Evolutionary conservation across 2,113 vertebrate species (phyloP).

Genomic region (Cyrtonyx montezumae): DNA sequence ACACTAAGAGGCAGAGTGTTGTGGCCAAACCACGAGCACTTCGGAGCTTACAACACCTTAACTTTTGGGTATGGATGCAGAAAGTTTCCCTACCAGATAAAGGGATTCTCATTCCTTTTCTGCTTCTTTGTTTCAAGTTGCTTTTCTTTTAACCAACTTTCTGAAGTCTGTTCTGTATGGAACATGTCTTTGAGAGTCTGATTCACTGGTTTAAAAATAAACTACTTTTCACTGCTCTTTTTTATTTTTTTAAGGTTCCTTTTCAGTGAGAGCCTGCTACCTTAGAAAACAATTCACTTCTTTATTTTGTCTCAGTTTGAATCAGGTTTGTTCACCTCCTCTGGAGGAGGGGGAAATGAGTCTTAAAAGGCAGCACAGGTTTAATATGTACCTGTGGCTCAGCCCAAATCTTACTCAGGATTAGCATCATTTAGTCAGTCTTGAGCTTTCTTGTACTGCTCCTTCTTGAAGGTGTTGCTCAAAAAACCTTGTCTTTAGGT

Average conservation of each 20-base stretch:
- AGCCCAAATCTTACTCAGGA: background rate
- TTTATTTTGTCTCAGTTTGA: background rate
- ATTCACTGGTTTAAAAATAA: background rate
- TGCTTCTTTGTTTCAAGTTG: background rate
- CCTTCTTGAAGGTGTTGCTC: background rate
- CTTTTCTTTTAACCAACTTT: background rate
- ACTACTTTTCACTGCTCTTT: too few relatives aligned
- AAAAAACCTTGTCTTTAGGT: background rate
- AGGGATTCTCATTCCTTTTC: background rate
- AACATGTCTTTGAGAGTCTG: background rate
- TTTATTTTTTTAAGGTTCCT: background rate
- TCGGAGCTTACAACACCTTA: background rate
- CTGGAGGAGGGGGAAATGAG: background rate
- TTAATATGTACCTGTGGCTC: background rate
- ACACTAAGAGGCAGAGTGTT: background rate
- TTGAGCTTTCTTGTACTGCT: background rate
- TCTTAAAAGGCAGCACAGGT: background rate
- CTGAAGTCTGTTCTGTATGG: background rate
- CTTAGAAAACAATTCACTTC: background rate
- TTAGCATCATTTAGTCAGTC: background rate
- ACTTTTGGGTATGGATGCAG: background rate
- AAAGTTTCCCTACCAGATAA: background rate
- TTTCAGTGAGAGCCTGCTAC: background rate
- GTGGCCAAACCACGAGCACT: accelerated
- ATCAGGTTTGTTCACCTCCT: background rate